phyloP scores from a whole-genome alignment of 1,140 invertebrate genomes.

The Temnothorax nylanderi region DNA sequence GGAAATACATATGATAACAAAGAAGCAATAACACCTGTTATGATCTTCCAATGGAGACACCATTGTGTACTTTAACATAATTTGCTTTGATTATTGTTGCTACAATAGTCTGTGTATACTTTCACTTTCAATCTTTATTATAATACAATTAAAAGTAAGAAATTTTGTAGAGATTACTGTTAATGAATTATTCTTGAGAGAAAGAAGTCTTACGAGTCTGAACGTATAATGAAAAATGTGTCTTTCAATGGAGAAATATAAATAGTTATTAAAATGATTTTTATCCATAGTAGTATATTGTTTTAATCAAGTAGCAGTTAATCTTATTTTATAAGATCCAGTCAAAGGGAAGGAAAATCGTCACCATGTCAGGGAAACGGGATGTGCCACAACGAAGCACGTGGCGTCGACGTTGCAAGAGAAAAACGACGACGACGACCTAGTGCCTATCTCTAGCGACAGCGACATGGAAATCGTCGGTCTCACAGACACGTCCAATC shows the following conservation, averaged over 20 bases:
- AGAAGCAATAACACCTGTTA: background rate
- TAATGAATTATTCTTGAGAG: background rate
- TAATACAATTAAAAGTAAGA: background rate
- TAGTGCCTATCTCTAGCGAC: conserved; percentile 83
- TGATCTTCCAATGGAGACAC: background rate
- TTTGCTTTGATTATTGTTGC: background rate
- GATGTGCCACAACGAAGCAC: conserved; percentile 68
- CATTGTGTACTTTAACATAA: background rate
- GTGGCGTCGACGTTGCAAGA: conserved; percentile 76
- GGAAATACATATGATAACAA: background rate
- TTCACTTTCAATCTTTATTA: conserved; percentile 7
- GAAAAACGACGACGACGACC: conserved; percentile 82
- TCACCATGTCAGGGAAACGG: conserved; percentile 75
- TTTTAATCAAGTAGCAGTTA: conserved; percentile 79
- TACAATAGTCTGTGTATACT: background rate
- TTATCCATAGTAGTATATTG: conserved; percentile 35
- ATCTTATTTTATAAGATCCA: conserved; percentile 82
- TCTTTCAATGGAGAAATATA: conserved; percentile 21
- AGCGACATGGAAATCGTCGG: conserved; percentile 83
- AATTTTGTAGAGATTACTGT: background rate
- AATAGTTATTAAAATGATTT: background rate
- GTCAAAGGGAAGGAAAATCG: conserved; percentile 84
- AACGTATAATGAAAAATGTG: background rate
- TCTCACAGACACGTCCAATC: conserved; percentile 69
- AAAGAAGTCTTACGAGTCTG: background rate